These are phyloP conservation scores for Redunca redunca DNA, from an alignment of 2,113 vertebrate genomes.

Conservation along the genomic window DNA sequence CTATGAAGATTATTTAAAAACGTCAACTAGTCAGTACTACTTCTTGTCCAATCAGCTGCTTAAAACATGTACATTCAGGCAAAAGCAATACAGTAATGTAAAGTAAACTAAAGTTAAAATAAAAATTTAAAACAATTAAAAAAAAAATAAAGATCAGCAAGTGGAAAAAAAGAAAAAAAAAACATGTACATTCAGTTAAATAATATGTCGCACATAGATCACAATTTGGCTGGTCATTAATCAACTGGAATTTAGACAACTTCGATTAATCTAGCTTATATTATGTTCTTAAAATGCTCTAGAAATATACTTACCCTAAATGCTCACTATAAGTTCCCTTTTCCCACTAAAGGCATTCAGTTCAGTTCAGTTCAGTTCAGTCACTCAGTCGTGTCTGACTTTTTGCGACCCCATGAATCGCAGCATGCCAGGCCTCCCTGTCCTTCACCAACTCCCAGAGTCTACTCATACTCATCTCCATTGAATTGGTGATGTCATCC, in stretches of 20 bases:
- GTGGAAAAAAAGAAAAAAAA: no score
- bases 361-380: not conserved
- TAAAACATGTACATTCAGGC: not conserved
- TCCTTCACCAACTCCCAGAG: not conserved
- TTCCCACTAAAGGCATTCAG: not conserved
- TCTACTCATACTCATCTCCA: not conserved
- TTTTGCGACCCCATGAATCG: fast-evolving
- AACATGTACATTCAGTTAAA: not conserved
- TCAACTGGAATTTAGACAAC: constrained; percentile 60
- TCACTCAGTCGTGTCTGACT: not conserved
- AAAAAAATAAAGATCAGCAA: no score
- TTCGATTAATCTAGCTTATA: not conserved
- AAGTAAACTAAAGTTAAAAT: no score
- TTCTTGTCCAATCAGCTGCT: not conserved
- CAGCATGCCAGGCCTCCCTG: not conserved
- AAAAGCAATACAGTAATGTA: no score
- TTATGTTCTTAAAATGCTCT: not conserved
- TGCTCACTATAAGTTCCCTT: not conserved
- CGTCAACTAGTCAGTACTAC: not conserved
- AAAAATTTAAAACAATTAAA: no score
- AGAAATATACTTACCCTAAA: not conserved
- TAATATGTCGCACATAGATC: not conserved
- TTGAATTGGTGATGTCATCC: not conserved
- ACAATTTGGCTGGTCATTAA: constrained; percentile 24
- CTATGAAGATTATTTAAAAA: not conserved